Evolutionary conservation across 1,140 invertebrate genomes (phyloP), one percentile per base, ranked within the genome.

Genomic region (Ceratina calcarata): DNA sequence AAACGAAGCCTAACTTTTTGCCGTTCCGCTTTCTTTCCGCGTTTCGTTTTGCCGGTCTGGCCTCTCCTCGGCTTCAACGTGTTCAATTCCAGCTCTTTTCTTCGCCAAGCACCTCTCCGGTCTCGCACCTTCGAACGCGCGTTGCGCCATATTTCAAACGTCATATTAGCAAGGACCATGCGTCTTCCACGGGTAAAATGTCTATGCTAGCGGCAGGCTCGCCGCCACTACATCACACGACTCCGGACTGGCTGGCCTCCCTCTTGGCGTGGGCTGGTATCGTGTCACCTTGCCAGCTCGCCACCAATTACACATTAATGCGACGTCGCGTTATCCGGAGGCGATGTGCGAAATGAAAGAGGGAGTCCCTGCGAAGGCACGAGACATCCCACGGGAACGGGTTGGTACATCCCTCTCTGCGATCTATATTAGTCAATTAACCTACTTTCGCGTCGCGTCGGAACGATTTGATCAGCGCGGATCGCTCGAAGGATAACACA

Each of bases 81-180:
- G 53, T 53, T 84, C 72, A 53, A 71, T 45, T 76, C 73, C 60
- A 55, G 72, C 75, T 55, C 74, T 71, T 73, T 83, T 69, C 75
- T 80, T 82, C 60, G 67, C 57, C 62, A 13, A 65, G 55, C 24
- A 57, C 61, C 55, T 71, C 76, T 49, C 37, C 37, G 37, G 37
- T 53, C 74, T 71, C 73, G 62, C 78, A 79, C 75, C 87, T 84
- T 81, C 78, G 81, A 68, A 75, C 78, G 82, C 81, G 83, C 89
- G 87, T 89, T 78, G 82, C 88, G 83, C 87, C 88, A 90, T 90
- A 90, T 90, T 90, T 90, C 89, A 90, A 88, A 90, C 67, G 89
- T 90, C 89, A 90, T 90, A 90, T 90, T 90, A 90, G 89, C 89
- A 82, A 86, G 62, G 85, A 87, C 89, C 87, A 90, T 90, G 89